Evolutionary conservation across 2,113 vertebrate genomes (phyloP), one percentile per base, ranked within the genome.

Genomic region (Tachycineta bicolor): DNA sequence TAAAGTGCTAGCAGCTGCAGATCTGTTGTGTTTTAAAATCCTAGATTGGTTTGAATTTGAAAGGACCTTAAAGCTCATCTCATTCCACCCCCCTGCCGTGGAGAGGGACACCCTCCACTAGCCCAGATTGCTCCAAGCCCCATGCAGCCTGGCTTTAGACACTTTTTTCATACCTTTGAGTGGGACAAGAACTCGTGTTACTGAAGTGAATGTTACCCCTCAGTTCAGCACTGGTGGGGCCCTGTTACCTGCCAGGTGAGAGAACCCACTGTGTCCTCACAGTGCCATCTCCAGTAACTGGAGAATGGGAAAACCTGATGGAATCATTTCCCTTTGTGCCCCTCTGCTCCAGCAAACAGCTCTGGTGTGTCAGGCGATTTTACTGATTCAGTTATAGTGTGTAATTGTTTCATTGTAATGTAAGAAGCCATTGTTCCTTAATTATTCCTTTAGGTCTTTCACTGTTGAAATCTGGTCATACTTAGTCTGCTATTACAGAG

Each of bases 361-460:
- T 79, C 53, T 69, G 67, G 37, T 62, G 56, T 90, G 82, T 92
- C 85, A 93, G 58, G 53, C 31, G 25, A 52, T 58, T 76, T 71
- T 73, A 43, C 44, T 77, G 58, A 76, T 93, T 83, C 76, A 18
- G 29, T 83, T 88, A 59, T 80, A 74, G 68, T 67, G 59, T 79
- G 58, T 83, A 90, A 94, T 92, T 25, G 16, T 70, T 95, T 83
- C 83, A 73, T 63, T 92, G 88, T 88, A 74, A 67, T 88, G 56
- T 69, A 93, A 86, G 88, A 94, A 86, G 43, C 68, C 44, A 93
- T 95, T 96, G 88, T 97, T 95, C 33, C 1, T 80, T 94, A 93
- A 95, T 96, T 94, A 92, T 59, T 96, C 83, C 96, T 96, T 93
- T 87, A 93, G 94, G 94, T 95, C 93, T 90, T 94, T 92, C 59